These are phyloP conservation scores for Reticulitermes speratus DNA, from an alignment of 1,140 invertebrate species.

Conservation along the genomic window DNA sequence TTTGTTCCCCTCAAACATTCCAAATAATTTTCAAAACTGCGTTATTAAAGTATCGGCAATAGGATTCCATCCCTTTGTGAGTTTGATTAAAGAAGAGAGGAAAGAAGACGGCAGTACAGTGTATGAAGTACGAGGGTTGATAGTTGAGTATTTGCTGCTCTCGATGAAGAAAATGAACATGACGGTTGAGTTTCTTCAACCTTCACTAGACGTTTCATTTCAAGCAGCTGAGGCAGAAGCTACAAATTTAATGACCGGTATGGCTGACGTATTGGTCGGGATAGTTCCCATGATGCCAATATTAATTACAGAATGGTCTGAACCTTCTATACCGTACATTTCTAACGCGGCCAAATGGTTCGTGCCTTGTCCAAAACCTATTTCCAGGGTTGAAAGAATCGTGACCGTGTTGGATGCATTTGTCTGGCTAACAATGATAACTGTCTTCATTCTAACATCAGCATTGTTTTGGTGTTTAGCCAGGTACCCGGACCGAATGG, in stretches of 20 bases:
- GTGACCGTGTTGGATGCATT: neutral
- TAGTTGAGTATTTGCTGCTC: neutral
- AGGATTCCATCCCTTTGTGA: neutral
- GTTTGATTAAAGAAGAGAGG: neutral
- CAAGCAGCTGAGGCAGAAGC: neutral
- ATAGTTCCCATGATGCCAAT: neutral
- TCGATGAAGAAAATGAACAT: neutral
- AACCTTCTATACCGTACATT: neutral
- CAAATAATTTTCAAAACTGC: neutral
- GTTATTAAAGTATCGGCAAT: neutral
- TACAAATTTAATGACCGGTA: neutral
- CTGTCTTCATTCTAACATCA: neutral
- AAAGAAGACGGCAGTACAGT: neutral
- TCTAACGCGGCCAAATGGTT: neutral
- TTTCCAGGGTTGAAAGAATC: neutral
- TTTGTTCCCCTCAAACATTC: neutral
- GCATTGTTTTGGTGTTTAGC: neutral
- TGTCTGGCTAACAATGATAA: neutral
- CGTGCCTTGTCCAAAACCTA: neutral
- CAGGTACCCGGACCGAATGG: neutral
- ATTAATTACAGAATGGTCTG: neutral
- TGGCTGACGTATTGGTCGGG: neutral
- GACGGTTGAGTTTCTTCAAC: neutral
- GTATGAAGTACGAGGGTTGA: neutral
- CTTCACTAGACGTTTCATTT: too few species aligned